Evolutionary conservation across 2,113 vertebrate genomes (phyloP).

Genomic region (Platysternon megacephalum): DNA sequence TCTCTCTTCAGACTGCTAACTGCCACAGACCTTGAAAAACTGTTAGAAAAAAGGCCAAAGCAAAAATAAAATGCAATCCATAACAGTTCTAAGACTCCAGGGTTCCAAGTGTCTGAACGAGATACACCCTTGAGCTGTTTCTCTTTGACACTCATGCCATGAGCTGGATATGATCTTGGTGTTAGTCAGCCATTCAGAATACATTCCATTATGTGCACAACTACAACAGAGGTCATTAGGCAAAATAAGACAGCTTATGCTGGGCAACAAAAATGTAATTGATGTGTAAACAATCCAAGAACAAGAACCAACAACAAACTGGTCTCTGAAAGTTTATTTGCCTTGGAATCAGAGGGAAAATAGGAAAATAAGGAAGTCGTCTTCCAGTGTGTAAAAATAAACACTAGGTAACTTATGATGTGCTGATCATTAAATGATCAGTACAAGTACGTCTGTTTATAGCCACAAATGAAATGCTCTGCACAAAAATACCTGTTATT

Average conservation of each 20-base stretch:
- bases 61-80: neutral
- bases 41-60: slow-evolving; percentile 1
- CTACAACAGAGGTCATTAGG: neutral
- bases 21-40: neutral
- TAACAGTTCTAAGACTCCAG: neutral
- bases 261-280: neutral
- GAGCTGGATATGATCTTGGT: neutral
- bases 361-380: neutral
- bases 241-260: neutral
- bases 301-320: neutral
- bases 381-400: slow-evolving; percentile 4
- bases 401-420: neutral
- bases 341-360: neutral
- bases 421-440: neutral
- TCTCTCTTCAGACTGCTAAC: neutral
- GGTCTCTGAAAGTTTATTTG: neutral
- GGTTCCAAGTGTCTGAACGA: neutral
- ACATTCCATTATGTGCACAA: neutral
- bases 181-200: neutral
- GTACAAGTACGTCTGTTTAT: neutral
- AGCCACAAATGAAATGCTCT: neutral
- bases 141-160: neutral
- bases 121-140: neutral
- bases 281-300: neutral
- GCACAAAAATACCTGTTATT: neutral